Conservation (phyloP, 2,797 vertebrate species). For the Oryzias sinensis region DNA sequence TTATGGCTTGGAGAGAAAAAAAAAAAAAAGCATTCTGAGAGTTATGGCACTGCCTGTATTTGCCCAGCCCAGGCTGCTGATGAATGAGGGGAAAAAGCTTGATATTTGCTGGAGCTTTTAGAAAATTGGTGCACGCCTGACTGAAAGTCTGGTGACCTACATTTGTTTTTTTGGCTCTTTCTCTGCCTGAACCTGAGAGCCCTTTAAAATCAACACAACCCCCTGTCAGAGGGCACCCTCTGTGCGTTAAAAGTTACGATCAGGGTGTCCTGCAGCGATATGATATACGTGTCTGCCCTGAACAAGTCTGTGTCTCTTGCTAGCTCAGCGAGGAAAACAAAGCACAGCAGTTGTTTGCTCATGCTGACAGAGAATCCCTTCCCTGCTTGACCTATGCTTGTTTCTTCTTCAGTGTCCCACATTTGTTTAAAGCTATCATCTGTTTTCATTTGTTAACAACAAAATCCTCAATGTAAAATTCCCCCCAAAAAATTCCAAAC, state of each 20-base stretch:
- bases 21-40: slow-evolving; percentile 14
- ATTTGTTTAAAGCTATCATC: slow-evolving; percentile 21
- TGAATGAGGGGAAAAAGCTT: slow-evolving; percentile 19
- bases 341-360: slow-evolving; percentile 15
- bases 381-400: slow-evolving; percentile 31
- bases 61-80: slow-evolving; percentile 24
- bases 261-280: slow-evolving; percentile 33
- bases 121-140: slow-evolving; percentile 47
- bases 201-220: slow-evolving; percentile 52
- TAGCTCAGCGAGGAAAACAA: slow-evolving; percentile 46
- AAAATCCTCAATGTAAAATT: slow-evolving; percentile 49
- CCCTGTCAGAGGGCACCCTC: slow-evolving; percentile 40
- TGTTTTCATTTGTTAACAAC: slow-evolving; percentile 20
- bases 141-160: slow-evolving; percentile 67
- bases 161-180: slow-evolving; percentile 62
- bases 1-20: slow-evolving; percentile 37
- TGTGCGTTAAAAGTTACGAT: slow-evolving; percentile 28
- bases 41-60: slow-evolving; percentile 23
- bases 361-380: slow-evolving; percentile 37
- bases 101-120: slow-evolving; percentile 29
- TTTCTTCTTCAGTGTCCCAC: slow-evolving; percentile 2
- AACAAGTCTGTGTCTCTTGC: slow-evolving; percentile 57
- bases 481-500: slow-evolving; percentile 46
- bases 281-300: slow-evolving; percentile 42
- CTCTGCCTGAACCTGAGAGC: slow-evolving; percentile 32